Evolutionary conservation across 2,888 invertebrate species (phyloP).

Genomic region (Petrophora chlorosata): DNA sequence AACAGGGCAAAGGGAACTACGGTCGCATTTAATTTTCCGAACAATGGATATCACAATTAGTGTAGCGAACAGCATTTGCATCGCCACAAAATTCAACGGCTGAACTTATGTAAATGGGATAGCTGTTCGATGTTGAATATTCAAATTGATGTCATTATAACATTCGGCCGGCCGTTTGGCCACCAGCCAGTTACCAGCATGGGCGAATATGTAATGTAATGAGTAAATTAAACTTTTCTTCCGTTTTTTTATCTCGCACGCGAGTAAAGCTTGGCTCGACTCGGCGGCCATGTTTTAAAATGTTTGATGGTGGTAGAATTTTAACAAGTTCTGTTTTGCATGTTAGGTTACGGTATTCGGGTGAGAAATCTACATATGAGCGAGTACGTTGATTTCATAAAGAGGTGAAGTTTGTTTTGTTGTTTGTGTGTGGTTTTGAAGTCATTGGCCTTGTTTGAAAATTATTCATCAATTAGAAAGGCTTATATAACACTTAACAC

Average conservation of each 20-base stretch:
- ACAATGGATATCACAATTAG: constrained; percentile 76
- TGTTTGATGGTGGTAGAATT: constrained; percentile 43
- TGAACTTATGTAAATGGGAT: constrained; percentile 82
- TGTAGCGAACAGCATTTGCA: constrained; percentile 70
- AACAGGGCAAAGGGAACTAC: constrained; percentile 25
- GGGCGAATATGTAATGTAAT: constrained; percentile 74
- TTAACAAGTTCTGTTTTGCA: constrained; percentile 47
- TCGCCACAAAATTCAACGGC: constrained; percentile 79
- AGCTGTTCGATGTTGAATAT: constrained; percentile 82
- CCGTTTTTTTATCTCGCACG: constrained; percentile 61
- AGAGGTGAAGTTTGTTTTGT: no score
- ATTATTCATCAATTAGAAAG: no score
- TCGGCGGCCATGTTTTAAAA: constrained; percentile 44
- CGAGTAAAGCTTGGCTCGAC: constrained; percentile 52
- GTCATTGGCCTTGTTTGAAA: no score
- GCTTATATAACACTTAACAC: no score
- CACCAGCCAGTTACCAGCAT: constrained; percentile 64
- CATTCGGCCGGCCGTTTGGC: constrained; percentile 79
- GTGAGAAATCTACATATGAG: background rate
- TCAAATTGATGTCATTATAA: constrained; percentile 84
- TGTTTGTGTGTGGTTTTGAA: no score
- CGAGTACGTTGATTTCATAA: no score
- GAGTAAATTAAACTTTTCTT: constrained; percentile 74
- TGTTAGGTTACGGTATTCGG: constrained; percentile 5
- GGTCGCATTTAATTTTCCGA: constrained; percentile 49